A percentile compares a stretch with the other conserved stretches of the same genome.
Evolutionary conservation across 92 coral and sea anemone genomes (phyloP).

Genomic region (Parazoanthus swiftii): DNA sequence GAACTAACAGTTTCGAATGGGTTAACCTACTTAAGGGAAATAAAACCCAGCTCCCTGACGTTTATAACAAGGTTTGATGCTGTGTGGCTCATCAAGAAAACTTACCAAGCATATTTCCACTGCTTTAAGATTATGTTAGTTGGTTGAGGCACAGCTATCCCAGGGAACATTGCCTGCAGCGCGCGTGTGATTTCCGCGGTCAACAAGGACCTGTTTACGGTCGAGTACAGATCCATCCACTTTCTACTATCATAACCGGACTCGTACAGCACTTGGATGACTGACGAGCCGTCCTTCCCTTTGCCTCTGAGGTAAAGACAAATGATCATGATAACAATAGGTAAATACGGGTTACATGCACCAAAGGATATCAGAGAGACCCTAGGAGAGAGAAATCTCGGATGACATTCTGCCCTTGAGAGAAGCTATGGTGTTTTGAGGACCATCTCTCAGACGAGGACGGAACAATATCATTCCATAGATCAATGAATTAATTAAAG

Average conservation of each 20-base stretch:
- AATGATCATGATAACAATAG: no score
- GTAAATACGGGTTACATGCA: no score
- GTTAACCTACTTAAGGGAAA: no score
- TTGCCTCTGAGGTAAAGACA: neutral
- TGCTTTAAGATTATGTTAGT: neutral
- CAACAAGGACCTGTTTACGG: neutral
- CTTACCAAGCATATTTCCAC: constrained; percentile 31
- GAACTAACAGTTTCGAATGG: no score
- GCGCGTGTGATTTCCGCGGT: constrained; percentile 20
- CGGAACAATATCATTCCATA: neutral
- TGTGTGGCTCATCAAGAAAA: neutral
- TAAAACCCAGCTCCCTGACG: no score
- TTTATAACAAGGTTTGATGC: no score
- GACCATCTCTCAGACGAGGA: neutral
- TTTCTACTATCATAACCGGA: neutral
- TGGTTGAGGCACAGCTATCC: constrained; percentile 36
- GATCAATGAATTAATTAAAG: neutral
- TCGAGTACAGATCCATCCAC: neutral
- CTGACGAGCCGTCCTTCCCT: neutral
- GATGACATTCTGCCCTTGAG: no score
- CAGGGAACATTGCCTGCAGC: constrained; percentile 28
- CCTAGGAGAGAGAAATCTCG: no score
- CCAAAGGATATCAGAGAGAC: no score
- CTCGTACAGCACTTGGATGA: neutral
- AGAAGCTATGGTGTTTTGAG: neutral